Percentiles rank a stretch among this genome's conserved stretches.
These are phyloP conservation scores for Bungarus multicinctus DNA, from an alignment of 2,113 vertebrate species.

Conservation along the genomic window DNA sequence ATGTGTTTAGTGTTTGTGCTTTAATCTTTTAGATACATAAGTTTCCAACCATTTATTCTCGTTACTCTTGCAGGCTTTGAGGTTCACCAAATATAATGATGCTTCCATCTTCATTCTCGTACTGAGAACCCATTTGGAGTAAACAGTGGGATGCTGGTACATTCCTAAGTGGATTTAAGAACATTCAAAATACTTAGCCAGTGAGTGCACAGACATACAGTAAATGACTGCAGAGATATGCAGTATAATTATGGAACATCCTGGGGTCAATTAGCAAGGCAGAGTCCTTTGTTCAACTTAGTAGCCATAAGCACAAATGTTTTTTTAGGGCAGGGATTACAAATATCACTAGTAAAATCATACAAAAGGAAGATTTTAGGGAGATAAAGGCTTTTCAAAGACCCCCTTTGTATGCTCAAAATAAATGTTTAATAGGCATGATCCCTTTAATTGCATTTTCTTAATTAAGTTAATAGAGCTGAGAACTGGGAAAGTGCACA, in stretches of 20 bases:
- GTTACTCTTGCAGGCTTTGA: neutral
- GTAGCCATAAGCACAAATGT: neutral
- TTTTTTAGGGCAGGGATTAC: neutral
- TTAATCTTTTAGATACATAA: neutral
- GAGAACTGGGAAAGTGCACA: conserved; percentile 34
- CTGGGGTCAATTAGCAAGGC: neutral
- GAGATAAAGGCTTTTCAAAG: conserved; percentile 7
- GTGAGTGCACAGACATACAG: neutral
- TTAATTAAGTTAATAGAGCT: conserved; percentile 55
- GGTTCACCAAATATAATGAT: neutral
- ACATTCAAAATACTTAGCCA: neutral
- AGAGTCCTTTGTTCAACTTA: neutral
- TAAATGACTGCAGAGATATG: neutral
- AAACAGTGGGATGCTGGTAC: neutral
- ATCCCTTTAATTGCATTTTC: conserved; percentile 44
- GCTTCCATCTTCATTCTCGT: neutral
- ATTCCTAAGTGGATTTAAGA: neutral
- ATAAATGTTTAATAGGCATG: conserved; percentile 28
- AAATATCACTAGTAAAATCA: neutral
- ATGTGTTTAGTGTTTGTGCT: neutral
- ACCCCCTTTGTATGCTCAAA: conserved; percentile 30
- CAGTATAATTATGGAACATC: neutral
- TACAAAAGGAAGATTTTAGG: neutral
- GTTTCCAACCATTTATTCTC: neutral
- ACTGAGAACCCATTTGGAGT: neutral